Evolutionary conservation across 2,888 invertebrate genomes (phyloP), one percentile per base, ranked within the genome.

Genomic region (Cabera pusaria): DNA sequence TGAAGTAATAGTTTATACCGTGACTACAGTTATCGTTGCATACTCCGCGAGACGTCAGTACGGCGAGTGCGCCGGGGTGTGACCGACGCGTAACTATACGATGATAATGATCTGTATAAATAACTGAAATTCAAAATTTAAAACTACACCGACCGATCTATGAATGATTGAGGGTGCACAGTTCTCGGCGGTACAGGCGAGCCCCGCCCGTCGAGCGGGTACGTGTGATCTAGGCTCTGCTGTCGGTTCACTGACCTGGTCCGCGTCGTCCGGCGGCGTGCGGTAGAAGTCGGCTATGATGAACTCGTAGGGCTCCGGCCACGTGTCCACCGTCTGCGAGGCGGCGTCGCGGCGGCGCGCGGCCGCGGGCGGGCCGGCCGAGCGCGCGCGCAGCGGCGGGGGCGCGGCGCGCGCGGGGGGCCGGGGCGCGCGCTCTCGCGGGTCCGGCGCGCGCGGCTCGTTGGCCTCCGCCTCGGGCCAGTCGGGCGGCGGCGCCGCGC

Each of bases 251-350:
- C 14, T 14, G 12, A 79, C 81, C 61, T 65, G 65, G 16, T 62
- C 64, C 1, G 48, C 26, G 1, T 76, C 77, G 56, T 83, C 74
- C 48, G 84, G 71, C 7, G 67, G 49, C 24, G 52, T 49, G 10
- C 74, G 89, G 59, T 93, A 91, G 52, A 94, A 91, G 49, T 93
- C 93, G n/a, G 93, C 86, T 49, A 96, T 90, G 32, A 95, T 80
- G 69, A 93, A 93, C 68, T 96, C 96, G 70, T 96, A 95, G 22
- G 93, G 92, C 70, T 90, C 90, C 28, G 93, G 93, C 90, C 93
- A 92, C 52, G 91, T 77, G 64, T 93, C 93, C 31, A 93, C 90
- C 5, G 96, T 96, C 76, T 96, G 96, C 63, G 64, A 71, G 41
- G 72, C 74, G 29, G 58, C 68, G 27, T 56, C 25, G 14, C 18